Conservation (phyloP, 2,888 invertebrate genomes). For the Salticus scenicus region DNA sequence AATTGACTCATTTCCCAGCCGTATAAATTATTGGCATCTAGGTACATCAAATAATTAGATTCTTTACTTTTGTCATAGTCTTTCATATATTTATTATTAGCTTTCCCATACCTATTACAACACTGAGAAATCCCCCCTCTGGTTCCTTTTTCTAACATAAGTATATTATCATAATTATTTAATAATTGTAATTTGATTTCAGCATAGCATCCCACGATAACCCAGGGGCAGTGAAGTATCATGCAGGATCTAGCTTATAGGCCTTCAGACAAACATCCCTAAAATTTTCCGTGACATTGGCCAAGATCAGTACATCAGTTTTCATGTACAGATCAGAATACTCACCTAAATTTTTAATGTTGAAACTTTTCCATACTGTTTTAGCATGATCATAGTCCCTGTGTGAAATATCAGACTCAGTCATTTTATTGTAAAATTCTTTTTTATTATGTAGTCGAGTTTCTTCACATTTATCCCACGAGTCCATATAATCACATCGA, state of each 20-base stretch:
- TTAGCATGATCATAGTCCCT: slow-evolving; percentile 40
- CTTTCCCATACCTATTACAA: slow-evolving; percentile 35
- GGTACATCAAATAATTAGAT: slow-evolving; percentile 26
- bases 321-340: slow-evolving; percentile 32
- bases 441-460: slow-evolving; percentile 70
- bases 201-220: slow-evolving; percentile 73
- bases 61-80: slow-evolving; percentile 42
- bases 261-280: slow-evolving; percentile 67
- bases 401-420: slow-evolving; percentile 17
- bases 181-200: slow-evolving; percentile 72
- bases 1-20: slow-evolving; percentile 65
- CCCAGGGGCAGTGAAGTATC: slow-evolving; percentile 71
- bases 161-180: slow-evolving; percentile 72
- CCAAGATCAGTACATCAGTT: slow-evolving; percentile 2
- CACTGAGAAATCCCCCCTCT: slow-evolving; percentile 68
- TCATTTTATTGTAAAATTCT: slow-evolving; percentile 71
- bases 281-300: not conserved
- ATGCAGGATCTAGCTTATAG: slow-evolving; percentile 68
- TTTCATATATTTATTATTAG: slow-evolving; percentile 52
- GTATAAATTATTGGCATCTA: slow-evolving; percentile 71
- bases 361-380: slow-evolving; percentile 70
- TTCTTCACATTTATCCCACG: slow-evolving; percentile 72
- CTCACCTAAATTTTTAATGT: slow-evolving; percentile 71
- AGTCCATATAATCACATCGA: slow-evolving; percentile 73
- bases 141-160: slow-evolving; percentile 72